Evolutionary conservation across 2,888 invertebrate genomes (phyloP).

Genomic region (Andrena bucephala): DNA sequence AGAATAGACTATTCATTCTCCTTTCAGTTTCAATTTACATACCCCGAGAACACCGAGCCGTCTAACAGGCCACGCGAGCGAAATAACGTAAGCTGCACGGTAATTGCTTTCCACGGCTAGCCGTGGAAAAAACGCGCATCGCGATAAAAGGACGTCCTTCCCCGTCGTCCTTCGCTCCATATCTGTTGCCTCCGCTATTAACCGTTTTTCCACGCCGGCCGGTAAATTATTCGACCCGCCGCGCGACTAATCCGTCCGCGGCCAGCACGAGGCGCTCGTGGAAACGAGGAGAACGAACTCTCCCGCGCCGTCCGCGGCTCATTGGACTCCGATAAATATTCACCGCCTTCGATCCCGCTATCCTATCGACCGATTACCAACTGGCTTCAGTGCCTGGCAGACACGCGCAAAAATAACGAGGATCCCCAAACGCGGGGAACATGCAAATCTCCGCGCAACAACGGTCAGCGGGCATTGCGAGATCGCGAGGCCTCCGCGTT

Average conservation of each 20-base stretch:
- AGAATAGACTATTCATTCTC: too few species aligned
- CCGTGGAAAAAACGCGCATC: conserved; percentile 19
- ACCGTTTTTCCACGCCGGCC: conserved; percentile 28
- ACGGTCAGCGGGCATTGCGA: neutral
- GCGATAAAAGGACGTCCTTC: conserved; percentile 35
- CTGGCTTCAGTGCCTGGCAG: neutral
- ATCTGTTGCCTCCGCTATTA: conserved; percentile 28
- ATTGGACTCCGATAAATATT: neutral
- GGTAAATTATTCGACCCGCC: conserved; percentile 26
- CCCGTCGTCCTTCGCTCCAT: conserved; percentile 36
- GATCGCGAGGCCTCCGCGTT: conserved; percentile 1
- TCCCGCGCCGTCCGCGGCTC: neutral
- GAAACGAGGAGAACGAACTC: neutral
- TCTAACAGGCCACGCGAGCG: too few species aligned
- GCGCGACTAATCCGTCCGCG: conserved; percentile 41
- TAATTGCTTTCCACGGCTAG: conserved; percentile 39
- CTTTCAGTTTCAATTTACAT: too few species aligned
- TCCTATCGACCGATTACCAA: neutral
- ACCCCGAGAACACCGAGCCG: too few species aligned
- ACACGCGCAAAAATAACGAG: conserved; percentile 9
- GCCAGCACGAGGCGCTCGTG: neutral
- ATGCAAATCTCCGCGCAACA: conserved; percentile 1
- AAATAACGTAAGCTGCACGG: neutral
- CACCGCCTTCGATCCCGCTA: neutral
- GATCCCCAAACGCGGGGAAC: neutral